phyloP scores from a whole-genome alignment of 2,797 vertebrate genomes.

The Gallinago nigripennis region DNA sequence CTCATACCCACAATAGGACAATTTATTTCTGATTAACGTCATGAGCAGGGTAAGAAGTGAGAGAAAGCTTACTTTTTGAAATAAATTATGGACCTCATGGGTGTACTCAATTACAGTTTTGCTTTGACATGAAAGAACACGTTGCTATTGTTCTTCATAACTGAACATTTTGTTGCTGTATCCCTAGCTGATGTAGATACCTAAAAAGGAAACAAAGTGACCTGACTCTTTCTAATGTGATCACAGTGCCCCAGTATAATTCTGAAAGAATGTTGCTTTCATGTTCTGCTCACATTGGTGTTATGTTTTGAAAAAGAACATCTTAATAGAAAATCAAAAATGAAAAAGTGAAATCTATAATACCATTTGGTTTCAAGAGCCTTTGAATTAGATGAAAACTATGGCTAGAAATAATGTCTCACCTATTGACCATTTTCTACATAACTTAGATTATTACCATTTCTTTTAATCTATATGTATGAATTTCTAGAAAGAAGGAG shows the following conservation, averaged over 20 bases:
- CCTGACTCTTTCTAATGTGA: background rate
- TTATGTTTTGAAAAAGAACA: background rate
- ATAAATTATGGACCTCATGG: background rate
- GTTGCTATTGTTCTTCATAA: background rate
- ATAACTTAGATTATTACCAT: background rate
- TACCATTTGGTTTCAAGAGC: background rate
- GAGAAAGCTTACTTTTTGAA: background rate
- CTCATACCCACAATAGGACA: background rate
- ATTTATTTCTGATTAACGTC: slow-evolving; percentile 20
- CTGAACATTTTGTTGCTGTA: background rate
- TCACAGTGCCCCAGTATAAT: background rate
- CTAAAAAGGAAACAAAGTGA: background rate
- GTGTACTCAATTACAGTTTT: background rate
- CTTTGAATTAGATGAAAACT: background rate
- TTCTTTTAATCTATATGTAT: background rate
- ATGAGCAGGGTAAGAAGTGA: background rate
- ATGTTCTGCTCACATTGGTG: background rate
- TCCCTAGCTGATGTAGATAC: background rate
- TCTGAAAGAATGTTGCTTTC: background rate
- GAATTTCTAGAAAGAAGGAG: background rate
- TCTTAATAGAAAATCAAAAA: background rate
- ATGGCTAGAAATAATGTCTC: background rate
- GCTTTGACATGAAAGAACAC: background rate
- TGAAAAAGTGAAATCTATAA: background rate
- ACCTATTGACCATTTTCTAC: background rate